Conservation (phyloP, 2,888 invertebrate species). For the Watsonalla cultraria region DNA sequence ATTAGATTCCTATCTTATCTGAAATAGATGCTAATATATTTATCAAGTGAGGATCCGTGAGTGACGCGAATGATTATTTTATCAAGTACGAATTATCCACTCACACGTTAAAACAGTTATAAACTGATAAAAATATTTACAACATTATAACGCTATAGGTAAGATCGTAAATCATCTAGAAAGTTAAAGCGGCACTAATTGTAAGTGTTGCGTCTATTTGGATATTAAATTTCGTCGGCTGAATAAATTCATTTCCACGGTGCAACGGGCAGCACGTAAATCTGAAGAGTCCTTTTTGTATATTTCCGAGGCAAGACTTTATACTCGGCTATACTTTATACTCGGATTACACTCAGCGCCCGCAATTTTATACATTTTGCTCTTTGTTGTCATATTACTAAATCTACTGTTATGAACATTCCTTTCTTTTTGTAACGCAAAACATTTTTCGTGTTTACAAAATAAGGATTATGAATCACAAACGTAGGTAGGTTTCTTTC, state of each 20-base stretch:
- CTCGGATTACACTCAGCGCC: constrained; percentile 39
- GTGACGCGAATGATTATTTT: background rate
- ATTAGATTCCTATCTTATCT: background rate
- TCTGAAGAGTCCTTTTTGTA: constrained; percentile 50
- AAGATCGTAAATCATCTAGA: background rate
- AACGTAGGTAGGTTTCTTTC: too few relatives aligned
- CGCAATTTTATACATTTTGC: constrained; percentile 43
- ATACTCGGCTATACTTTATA: too few relatives aligned
- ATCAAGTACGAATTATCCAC: background rate
- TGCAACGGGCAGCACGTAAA: constrained; percentile 41
- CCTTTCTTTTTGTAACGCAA: constrained; percentile 12
- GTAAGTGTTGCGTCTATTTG: constrained; percentile 34
- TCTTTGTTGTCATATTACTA: constrained; percentile 33
- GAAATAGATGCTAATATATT: background rate
- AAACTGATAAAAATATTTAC: too few relatives aligned
- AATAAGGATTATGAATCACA: constrained; percentile 6
- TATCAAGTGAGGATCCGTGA: background rate
- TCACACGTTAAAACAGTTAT: too few relatives aligned
- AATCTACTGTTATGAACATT: constrained; percentile 28
- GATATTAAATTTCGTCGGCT: constrained; percentile 44
- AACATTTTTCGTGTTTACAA: constrained; percentile 5
- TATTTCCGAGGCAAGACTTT: constrained; percentile 43
- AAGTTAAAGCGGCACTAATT: background rate
- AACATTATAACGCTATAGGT: background rate
- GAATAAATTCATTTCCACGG: constrained; percentile 53